phyloP scores from a whole-genome alignment of 2,113 vertebrate genomes.

The Oxygymnocypris stewartii region DNA sequence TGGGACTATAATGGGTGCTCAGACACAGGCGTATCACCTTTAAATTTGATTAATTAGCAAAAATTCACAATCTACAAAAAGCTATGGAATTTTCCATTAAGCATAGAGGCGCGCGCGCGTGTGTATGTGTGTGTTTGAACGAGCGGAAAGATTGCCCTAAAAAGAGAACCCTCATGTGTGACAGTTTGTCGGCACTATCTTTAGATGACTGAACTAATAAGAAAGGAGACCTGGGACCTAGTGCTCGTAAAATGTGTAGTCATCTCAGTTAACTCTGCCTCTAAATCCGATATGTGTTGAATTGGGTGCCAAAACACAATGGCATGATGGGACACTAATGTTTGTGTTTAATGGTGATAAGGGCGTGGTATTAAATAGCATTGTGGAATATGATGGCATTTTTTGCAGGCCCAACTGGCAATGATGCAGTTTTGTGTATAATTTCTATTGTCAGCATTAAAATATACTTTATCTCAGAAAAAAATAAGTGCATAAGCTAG shows the following conservation, averaged over 20 bases:
- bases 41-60: not conserved
- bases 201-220: conserved; percentile 45
- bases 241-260: not conserved
- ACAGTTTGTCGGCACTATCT: conserved; percentile 47
- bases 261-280: not conserved
- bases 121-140: conserved; percentile 41
- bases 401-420: not conserved
- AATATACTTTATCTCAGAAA: not conserved
- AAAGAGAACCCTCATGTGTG: conserved; percentile 42
- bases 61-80: not conserved
- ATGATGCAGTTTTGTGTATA: not conserved
- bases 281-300: not conserved
- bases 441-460: conserved; percentile 1
- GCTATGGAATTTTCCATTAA: conserved; percentile 11
- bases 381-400: conserved; percentile 6
- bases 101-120: not conserved
- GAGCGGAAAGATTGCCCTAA: conserved; percentile 47
- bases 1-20: not conserved
- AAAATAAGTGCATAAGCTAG: not conserved
- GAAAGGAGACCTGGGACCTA: conserved; percentile 23
- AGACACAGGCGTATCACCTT: not conserved
- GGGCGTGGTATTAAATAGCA: not conserved
- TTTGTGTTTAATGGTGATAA: not conserved
- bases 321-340: not conserved
- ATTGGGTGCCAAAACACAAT: not conserved